Conservation (phyloP, 1,140 invertebrate species). For the Bombus waltoni region DNA sequence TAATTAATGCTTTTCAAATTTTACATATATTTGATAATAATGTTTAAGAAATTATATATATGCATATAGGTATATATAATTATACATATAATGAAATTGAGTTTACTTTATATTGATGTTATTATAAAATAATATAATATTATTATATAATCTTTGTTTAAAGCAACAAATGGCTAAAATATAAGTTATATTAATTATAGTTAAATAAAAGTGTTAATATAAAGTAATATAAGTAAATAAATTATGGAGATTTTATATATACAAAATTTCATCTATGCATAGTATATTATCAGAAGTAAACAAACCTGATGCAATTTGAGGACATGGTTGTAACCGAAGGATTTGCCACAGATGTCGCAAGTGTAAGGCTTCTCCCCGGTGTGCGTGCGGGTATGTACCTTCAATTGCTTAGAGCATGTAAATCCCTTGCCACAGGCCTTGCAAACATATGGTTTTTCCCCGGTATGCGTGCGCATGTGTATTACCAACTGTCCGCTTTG, state of each 20-base stretch:
- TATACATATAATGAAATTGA: not conserved
- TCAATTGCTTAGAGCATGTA: conserved; percentile 94
- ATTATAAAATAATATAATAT: not conserved
- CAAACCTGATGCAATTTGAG: conserved; percentile 89
- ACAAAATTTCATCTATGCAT: not conserved
- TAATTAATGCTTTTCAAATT: not conserved
- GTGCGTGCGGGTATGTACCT: conserved; percentile 93
- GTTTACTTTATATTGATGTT: not conserved
- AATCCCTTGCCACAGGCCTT: conserved; percentile 93
- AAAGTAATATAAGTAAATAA: not conserved
- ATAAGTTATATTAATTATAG: no score
- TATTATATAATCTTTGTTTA: not conserved
- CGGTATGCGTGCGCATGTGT: conserved; percentile 93
- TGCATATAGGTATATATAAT: not conserved
- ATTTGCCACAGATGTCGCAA: conserved; percentile 91
- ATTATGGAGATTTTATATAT: no score
- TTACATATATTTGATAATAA: not conserved
- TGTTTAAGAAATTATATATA: not conserved
- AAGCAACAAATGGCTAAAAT: no score
- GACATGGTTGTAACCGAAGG: conserved; percentile 94
- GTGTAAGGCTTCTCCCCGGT: conserved; percentile 91
- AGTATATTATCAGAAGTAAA: not conserved
- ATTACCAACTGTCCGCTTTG: conserved; percentile 94
- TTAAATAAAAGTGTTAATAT: not conserved
- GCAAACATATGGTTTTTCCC: conserved; percentile 96